phyloP scores from a whole-genome alignment of 2,113 vertebrate genomes.

The Mandrillus leucophaeus region DNA sequence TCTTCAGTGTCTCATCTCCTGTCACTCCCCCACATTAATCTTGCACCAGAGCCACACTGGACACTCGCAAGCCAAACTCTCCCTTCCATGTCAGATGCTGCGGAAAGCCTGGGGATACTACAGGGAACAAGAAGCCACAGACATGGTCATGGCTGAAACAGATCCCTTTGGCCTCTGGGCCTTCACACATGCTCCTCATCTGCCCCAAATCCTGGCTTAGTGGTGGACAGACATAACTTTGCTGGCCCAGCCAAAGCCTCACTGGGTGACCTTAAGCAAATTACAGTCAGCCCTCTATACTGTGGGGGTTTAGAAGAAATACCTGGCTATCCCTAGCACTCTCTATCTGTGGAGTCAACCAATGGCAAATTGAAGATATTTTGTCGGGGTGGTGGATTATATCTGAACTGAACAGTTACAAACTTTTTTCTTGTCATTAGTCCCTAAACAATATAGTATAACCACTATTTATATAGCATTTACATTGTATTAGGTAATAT shows the following conservation, averaged over 20 bases:
- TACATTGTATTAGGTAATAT: neutral
- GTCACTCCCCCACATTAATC: no score
- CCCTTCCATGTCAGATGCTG: neutral
- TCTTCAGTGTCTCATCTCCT: neutral
- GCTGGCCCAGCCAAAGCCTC: neutral
- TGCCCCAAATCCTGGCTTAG: neutral
- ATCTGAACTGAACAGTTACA: neutral
- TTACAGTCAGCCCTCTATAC: neutral
- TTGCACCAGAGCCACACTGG: neutral
- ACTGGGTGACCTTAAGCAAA: neutral
- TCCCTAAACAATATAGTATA: neutral
- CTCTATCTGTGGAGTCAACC: neutral
- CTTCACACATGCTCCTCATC: neutral
- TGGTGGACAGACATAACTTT: neutral
- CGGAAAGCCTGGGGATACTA: neutral
- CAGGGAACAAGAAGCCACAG: neutral
- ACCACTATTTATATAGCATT: neutral
- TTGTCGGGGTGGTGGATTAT: neutral
- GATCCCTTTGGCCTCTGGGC: neutral
- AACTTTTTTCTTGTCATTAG: neutral
- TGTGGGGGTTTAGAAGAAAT: no score
- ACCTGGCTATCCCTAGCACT: no score
- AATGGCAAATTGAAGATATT: neutral
- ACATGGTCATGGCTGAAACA: neutral
- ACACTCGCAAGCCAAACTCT: rapidly evolving